A percentile compares a stretch with the other conserved stretches of the same genome.
Evolutionary conservation across 1,140 invertebrate genomes (phyloP).

Genomic region (Polyergus mexicanus): DNA sequence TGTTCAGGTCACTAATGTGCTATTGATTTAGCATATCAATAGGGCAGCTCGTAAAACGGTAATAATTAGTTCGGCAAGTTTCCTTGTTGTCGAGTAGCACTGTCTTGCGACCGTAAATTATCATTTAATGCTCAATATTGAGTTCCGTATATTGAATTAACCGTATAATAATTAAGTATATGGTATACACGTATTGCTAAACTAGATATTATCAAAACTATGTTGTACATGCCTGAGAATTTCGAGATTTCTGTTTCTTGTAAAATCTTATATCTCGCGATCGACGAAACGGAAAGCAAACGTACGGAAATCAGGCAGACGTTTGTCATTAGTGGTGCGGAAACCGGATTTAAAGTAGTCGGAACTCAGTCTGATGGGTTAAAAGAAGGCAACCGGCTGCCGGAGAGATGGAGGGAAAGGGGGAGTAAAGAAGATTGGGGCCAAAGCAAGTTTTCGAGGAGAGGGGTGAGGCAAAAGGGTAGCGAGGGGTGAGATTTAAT

Average conservation of each 20-base stretch:
- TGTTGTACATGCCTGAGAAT: neutral
- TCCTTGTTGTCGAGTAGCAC: conserved; percentile 57
- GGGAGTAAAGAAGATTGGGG: conserved; percentile 48
- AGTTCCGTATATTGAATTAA: conserved; percentile 60
- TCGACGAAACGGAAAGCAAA: conserved; percentile 28
- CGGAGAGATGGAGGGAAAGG: conserved; percentile 5
- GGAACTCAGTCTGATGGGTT: conserved; percentile 75
- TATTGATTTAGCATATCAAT: conserved; percentile 66
- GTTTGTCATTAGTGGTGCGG: conserved; percentile 77
- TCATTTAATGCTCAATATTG: conserved; percentile 9
- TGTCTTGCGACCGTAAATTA: conserved; percentile 37
- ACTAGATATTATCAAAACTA: conserved; percentile 18
- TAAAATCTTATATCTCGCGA: conserved; percentile 14
- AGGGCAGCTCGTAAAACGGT: conserved; percentile 65
- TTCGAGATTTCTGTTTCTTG: neutral
- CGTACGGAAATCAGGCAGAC: conserved; percentile 72
- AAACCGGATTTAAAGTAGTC: conserved; percentile 75
- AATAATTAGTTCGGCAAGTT: conserved; percentile 69
- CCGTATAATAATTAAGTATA: conserved; percentile 29
- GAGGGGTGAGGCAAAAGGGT: conserved; percentile 59
- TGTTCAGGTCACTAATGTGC: conserved; percentile 54
- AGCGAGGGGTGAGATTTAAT: conserved; percentile 77
- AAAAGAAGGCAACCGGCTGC: conserved; percentile 36
- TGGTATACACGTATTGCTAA: neutral
- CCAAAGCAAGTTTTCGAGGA: conserved; percentile 46